Base-by-base conservation (phyloP, 1,140 invertebrate genomes). In the Temnothorax curvispinosus region DNA sequence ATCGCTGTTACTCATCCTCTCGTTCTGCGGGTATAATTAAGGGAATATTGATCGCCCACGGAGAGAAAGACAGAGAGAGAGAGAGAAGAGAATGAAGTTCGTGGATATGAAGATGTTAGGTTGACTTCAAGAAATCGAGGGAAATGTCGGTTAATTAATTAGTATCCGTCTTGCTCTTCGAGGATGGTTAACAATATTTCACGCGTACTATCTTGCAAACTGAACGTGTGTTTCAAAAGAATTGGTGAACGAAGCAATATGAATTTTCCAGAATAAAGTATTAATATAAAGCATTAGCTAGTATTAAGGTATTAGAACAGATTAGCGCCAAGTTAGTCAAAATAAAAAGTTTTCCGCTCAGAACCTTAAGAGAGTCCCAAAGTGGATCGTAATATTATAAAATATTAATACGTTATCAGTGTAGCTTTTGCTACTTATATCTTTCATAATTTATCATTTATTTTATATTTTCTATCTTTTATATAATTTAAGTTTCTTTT, bases 1-100 rank as follows among this genome's bases (percentile, higher is more conserved):
- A 89, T 90, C 85, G 71, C 35, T 88, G 87, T 86, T 80, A 89
- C 88, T 89, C 88, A 88, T 89, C 87, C 81, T 87, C 81, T 89
- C 81, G 44, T 58, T 75, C 67, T 67, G 74, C 27, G 38, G 18
- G 32, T 81, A 82, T 86, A 86, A 86, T 86, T 80, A 86, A 80
- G 75, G 85, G 32, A 80, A 58, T 86, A 86, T 86, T 47, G 82
- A 85, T 85, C 74, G 82, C n/a, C 13, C 8, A 21, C 15, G 35
- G 47, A 69, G 65, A 27, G 65, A 47, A 41, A 35, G 64, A 41
- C 35, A 44, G 56, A 65, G 64, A 65, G 56, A 65, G 65, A 65
- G 64, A 41, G 64, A 67, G 64, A 54, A 78, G 72, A 64, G 67
- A 47, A 38, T 50, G 27, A 62, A 60, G 69, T 75, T 84, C 2